Evolutionary conservation across 2,888 invertebrate genomes (phyloP).

Genomic region (Nezara viridula): DNA sequence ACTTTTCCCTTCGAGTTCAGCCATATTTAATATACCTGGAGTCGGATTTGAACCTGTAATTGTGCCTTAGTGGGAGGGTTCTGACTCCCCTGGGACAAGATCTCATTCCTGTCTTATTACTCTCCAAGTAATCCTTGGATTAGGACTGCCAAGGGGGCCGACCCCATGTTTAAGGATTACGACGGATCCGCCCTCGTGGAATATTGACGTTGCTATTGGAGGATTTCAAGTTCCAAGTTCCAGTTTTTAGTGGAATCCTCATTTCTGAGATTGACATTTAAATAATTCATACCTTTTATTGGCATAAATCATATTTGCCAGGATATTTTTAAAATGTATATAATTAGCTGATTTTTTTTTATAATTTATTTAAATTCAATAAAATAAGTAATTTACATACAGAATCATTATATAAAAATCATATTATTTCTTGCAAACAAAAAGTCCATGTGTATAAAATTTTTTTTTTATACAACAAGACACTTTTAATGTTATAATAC

Average conservation of each 20-base stretch:
- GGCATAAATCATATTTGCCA: no score
- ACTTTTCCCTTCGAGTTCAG: background rate
- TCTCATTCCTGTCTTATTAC: conserved; percentile 51
- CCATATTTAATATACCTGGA: conserved; percentile 43
- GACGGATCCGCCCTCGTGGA: conserved; percentile 7
- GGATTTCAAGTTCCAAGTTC: background rate
- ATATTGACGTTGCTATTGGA: conserved; percentile 24
- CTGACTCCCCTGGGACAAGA: conserved; percentile 10
- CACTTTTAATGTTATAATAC: no score
- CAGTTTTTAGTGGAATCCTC: background rate
- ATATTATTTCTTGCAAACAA: no score
- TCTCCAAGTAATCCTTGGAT: conserved; percentile 29
- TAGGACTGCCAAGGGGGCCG: conserved; percentile 6
- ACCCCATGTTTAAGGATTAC: conserved; percentile 40
- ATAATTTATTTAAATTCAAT: no score
- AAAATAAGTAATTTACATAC: no score
- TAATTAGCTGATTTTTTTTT: background rate
- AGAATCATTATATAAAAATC: no score
- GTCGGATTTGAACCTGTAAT: conserved; percentile 38
- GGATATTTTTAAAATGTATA: no score
- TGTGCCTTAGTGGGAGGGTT: background rate
- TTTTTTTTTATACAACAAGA: no score
- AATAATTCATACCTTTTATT: background rate
- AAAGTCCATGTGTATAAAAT: no score
- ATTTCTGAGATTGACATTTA: background rate